Conservation (phyloP, 1,140 invertebrate species). For the Formica selysi region DNA sequence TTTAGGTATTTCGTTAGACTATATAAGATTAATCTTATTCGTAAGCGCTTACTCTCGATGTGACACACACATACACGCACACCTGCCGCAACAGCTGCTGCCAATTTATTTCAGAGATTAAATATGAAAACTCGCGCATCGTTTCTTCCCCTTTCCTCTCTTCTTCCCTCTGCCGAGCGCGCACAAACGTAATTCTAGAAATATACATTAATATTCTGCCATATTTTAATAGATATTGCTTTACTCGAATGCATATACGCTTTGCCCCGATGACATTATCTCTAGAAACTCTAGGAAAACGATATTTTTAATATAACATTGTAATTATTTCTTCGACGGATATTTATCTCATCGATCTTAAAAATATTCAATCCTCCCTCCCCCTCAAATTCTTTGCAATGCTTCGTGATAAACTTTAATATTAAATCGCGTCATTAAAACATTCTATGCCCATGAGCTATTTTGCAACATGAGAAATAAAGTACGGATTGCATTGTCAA, state of each 20-base stretch:
- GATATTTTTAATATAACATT: background rate
- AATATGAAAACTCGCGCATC: conserved; percentile 59
- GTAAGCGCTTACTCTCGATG: too few relatives aligned
- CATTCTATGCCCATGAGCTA: conserved; percentile 77
- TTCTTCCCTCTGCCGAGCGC: background rate
- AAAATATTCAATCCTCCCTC: background rate
- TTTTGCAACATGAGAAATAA: conserved; percentile 85
- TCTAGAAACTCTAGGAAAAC: background rate
- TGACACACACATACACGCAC: background rate
- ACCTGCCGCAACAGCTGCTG: conserved; percentile 81
- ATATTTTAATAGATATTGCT: background rate
- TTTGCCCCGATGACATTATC: background rate
- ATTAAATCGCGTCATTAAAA: background rate
- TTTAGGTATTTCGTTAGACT: background rate
- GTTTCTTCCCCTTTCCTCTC: background rate
- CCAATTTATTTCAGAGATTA: conserved; percentile 85
- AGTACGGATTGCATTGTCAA: conserved; percentile 84
- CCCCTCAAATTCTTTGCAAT: background rate
- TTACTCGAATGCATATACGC: background rate
- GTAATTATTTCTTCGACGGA: background rate
- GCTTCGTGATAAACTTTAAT: background rate
- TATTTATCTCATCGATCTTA: background rate
- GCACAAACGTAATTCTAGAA: background rate
- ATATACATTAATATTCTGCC: background rate
- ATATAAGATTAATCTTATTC: background rate